Base-by-base conservation (phyloP, 92 coral and sea anemone genomes). In the Desmophyllum pertusum region DNA sequence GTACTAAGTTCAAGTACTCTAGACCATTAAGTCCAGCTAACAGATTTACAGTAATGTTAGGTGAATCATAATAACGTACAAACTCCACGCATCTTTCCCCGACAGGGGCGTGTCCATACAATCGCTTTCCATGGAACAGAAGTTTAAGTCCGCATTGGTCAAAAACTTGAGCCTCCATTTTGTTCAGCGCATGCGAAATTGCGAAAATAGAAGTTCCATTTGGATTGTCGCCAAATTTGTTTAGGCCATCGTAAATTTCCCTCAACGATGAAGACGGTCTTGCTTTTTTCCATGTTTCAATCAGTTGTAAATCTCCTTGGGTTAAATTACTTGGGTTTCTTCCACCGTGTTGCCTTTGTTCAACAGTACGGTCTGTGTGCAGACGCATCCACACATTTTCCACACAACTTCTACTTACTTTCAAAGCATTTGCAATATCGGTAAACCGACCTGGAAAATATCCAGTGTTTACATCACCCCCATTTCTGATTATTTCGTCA, bases 31-130 rank as follows among this genome's bases (percentile, higher is more conserved):
- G 81, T 23, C 86, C 86, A 52, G 85, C 86, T 62, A 90, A 30
- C 2, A 90, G 80, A 25, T 86, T 90, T 23, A 86, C 90, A 46
- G 93, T 90, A 70, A 83, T 81, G 69, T 87, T 90, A 18, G 84
- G 86, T 21, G 91, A 83, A 30, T 65, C 75, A 25, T 73, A 76
- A 46, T 84, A 91, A 7, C 87, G 77, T 23, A 74, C 35, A 30
- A 91, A 77, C 70, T 91, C 86, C 23, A 84, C 59, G 63, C 90
- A 89, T 52, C 93, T 65, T 88, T 91, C 91, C 11, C 88, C 83
- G 40, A 83, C 35, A 15, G 89, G 88, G 27, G 91, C 89, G 70
- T 87, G 88, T 21, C 93, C 91, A 70, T 68, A 82, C 6, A 77
- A 65, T 10, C 87, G 86, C 77, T 76, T 68, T 50, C 84, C 89